Conservation (phyloP, 2,797 vertebrate species). For the Champsocephalus esox region DNA sequence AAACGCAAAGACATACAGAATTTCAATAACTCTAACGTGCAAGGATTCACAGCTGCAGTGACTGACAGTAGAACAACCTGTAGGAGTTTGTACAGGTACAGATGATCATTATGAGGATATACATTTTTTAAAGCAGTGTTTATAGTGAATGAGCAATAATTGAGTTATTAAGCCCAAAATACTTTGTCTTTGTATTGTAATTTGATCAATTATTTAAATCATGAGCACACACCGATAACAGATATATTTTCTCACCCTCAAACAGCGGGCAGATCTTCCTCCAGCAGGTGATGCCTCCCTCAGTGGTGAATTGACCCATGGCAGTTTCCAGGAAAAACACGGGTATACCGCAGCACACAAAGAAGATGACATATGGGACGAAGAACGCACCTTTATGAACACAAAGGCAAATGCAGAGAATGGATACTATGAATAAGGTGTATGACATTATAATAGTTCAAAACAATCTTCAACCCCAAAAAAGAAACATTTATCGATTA, state of each 20-base stretch:
- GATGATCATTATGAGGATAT: background rate
- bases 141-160: background rate
- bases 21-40: background rate
- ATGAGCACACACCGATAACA: background rate
- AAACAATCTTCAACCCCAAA: background rate
- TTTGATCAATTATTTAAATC: background rate
- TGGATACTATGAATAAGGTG: background rate
- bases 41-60: background rate
- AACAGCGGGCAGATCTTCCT: conserved; percentile 97
- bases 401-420: conserved; percentile 26
- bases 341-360: conserved; percentile 97
- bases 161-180: background rate
- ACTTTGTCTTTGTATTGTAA: background rate
- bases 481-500: background rate
- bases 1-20: conserved; percentile 17
- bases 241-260: conserved; percentile 88
- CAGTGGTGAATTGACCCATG: conserved; percentile 97
- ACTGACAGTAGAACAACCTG: background rate
- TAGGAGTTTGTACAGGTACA: background rate
- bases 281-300: conserved; percentile 99
- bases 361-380: conserved; percentile 98
- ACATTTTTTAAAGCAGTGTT: background rate
- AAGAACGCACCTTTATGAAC: conserved; percentile 93
- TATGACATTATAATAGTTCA: background rate
- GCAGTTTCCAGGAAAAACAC: conserved; percentile 99